Percentiles rank a stretch among this genome's conserved stretches.
These are phyloP conservation scores for Melinopterus prodromus DNA, from an alignment of 2,888 invertebrate genomes.

Conservation along the genomic window DNA sequence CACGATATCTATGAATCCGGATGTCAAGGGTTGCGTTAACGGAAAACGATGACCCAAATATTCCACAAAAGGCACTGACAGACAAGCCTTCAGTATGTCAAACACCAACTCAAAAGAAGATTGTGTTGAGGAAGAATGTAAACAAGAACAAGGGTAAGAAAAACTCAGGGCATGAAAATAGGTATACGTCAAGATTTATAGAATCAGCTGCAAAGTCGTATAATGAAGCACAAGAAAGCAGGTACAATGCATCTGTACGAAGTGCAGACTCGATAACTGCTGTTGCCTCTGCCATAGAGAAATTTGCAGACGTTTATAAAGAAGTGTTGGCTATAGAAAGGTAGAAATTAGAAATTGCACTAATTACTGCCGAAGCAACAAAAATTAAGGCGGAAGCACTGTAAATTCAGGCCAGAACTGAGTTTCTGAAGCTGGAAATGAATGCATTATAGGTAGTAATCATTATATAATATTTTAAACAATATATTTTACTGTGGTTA, in stretches of 20 bases:
- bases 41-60: not conserved
- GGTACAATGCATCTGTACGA: slow-evolving; percentile 4
- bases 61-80: slow-evolving; percentile 4
- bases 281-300: not conserved
- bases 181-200: not conserved
- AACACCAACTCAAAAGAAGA: not conserved
- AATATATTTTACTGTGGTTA: slow-evolving; percentile 4
- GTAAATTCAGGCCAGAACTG: not conserved
- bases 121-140: not conserved
- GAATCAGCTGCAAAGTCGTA: not conserved
- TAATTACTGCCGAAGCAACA: not conserved
- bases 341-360: not conserved
- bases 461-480: not conserved
- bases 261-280: not conserved
- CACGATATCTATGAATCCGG: too few relatives aligned
- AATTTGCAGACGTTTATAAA: slow-evolving; percentile 4
- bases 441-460: slow-evolving; percentile 4
- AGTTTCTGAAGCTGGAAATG: slow-evolving; percentile 4
- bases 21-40: not conserved
- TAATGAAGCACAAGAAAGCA: slow-evolving; percentile 4
- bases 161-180: not conserved
- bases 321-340: not conserved
- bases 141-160: slow-evolving; percentile 4
- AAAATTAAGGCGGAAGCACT: slow-evolving; percentile 4
- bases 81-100: not conserved